phyloP scores from a whole-genome alignment of 2,113 vertebrate genomes.

The Pseudorasbora parva region DNA sequence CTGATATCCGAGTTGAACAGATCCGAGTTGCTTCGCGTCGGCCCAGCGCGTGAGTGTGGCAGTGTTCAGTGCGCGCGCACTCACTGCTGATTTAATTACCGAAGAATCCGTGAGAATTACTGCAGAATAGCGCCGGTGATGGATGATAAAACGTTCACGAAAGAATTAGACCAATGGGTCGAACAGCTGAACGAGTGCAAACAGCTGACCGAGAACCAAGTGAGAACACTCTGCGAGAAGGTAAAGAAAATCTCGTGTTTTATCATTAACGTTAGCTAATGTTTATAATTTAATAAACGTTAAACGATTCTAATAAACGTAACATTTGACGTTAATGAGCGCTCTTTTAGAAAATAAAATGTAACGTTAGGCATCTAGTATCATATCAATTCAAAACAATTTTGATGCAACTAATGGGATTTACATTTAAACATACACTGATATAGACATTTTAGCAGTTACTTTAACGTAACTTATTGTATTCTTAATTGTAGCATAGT shows the following conservation, averaged over 20 bases:
- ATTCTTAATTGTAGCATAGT: not conserved
- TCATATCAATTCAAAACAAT: too few relatives aligned
- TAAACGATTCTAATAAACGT: not conserved
- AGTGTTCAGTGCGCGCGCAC: not conserved
- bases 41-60: slow-evolving; percentile 17
- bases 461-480: too few relatives aligned
- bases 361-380: too few relatives aligned
- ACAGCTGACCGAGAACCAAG: slow-evolving; percentile 79
- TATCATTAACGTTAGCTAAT: not conserved
- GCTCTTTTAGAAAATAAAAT: not conserved
- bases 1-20: slow-evolving; percentile 2
- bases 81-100: not conserved
- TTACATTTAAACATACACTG: not conserved
- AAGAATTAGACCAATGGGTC: slow-evolving; percentile 81
- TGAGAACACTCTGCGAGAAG: slow-evolving; percentile 79
- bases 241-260: slow-evolving; percentile 53
- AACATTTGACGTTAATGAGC: not conserved
- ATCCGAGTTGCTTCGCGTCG: slow-evolving; percentile 20
- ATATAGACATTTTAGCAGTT: too few relatives aligned
- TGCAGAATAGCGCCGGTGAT: slow-evolving; percentile 57
- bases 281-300: not conserved
- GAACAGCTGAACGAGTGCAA: slow-evolving; percentile 81
- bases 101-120: not conserved
- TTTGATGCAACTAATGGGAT: not conserved
- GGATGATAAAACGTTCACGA: slow-evolving; percentile 81